phyloP scores from a whole-genome alignment of 2,888 invertebrate genomes.

The Agrotis clavis region DNA sequence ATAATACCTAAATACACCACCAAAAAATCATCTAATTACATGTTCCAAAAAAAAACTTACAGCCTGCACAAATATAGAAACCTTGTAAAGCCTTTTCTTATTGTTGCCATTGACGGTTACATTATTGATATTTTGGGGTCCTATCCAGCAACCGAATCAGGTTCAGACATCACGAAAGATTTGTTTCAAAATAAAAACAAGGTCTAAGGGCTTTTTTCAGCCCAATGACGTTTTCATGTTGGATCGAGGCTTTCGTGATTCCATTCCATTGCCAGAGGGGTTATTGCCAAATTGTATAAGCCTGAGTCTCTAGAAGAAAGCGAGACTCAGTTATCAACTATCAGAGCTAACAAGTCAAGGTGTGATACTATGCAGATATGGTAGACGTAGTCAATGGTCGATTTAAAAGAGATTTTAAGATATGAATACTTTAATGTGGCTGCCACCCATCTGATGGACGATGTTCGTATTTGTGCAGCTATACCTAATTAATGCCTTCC shows the following conservation, averaged over 20 bases:
- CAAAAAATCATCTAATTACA: conserved; percentile 18
- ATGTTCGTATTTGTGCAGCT: conserved; percentile 12
- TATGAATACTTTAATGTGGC: conserved; percentile 12
- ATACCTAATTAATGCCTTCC: conserved; percentile 18
- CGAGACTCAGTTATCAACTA: too few species aligned
- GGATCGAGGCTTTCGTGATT: too few species aligned
- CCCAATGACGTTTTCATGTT: conserved; percentile 18
- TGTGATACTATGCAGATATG: too few species aligned
- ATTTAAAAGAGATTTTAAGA: not conserved
- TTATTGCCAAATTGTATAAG: too few species aligned
- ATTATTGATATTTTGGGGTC: conserved; percentile 17
- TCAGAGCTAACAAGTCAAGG: too few species aligned
- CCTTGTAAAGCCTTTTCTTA: conserved; percentile 7
- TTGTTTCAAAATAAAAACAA: conserved; percentile 12
- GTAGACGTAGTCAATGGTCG: too few species aligned
- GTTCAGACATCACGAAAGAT: conserved; percentile 9
- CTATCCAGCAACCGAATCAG: conserved; percentile 1
- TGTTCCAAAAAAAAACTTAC: conserved; percentile 15
- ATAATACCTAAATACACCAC: conserved; percentile 8
- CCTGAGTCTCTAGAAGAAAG: too few species aligned
- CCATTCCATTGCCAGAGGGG: too few species aligned
- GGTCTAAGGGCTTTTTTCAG: conserved; percentile 3
- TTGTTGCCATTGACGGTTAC: conserved; percentile 12
- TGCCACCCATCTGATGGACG: conserved; percentile 14
- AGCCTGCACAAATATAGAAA: conserved; percentile 19